Conservation (phyloP, 2,797 vertebrate genomes). For the Amniataba percoides region DNA sequence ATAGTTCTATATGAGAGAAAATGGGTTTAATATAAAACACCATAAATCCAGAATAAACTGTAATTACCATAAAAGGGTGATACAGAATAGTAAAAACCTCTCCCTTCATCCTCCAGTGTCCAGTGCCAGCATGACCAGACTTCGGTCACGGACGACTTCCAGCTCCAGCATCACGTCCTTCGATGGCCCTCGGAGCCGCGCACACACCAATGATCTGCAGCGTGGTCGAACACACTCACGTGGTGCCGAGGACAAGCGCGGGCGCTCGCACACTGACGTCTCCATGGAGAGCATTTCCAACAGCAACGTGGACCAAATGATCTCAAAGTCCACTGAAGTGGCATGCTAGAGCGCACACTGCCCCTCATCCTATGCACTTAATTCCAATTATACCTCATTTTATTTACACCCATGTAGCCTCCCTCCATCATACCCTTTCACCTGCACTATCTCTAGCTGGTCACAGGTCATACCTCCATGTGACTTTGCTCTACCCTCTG, state of each 20-base stretch:
- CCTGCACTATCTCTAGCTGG: slow-evolving; percentile 48
- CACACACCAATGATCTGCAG: slow-evolving; percentile 83
- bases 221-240: slow-evolving; percentile 75
- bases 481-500: slow-evolving; percentile 11
- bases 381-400: slow-evolving; percentile 54
- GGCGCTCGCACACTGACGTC: slow-evolving; percentile 86
- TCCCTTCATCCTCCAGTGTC: slow-evolving; percentile 68
- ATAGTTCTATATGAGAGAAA: no score
- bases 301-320: slow-evolving; percentile 54
- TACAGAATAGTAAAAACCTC: no score
- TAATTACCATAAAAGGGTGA: no score
- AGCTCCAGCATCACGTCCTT: slow-evolving; percentile 88
- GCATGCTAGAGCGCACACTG: slow-evolving; percentile 84
- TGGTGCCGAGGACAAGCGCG: slow-evolving; percentile 82
- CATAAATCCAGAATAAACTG: no score
- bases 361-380: slow-evolving; percentile 27
- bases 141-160: slow-evolving; percentile 91
- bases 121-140: slow-evolving; percentile 90
- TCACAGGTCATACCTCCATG: slow-evolving; percentile 1
- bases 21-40: no score
- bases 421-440: slow-evolving; percentile 45
- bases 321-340: slow-evolving; percentile 87
- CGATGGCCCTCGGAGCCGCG: slow-evolving; percentile 85
- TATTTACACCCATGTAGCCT: slow-evolving; percentile 2
- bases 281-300: slow-evolving; percentile 76